Base-by-base conservation (phyloP, 2,888 invertebrate genomes). In the Pollenia angustigena region DNA sequence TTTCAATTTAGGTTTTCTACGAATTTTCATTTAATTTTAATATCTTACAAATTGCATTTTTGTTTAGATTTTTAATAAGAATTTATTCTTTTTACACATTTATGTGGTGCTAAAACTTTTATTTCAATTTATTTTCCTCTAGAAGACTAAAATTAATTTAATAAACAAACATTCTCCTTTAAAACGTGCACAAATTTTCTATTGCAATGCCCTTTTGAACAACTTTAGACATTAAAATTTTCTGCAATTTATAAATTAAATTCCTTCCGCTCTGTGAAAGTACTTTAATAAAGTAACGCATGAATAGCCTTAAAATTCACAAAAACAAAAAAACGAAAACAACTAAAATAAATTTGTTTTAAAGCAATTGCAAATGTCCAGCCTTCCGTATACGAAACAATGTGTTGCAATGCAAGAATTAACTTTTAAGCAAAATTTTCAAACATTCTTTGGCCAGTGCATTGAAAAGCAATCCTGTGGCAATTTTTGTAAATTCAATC, bases 401-500 rank as follows among this genome's bases (percentile, higher is more conserved):
- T 71, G 23, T 72, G 56, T 58, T 56, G 71, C 46, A 56, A 23
- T 42, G 56, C 56, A 56, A 72, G n/a, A 72, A 71, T 23, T 54
- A 72, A 72, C 14, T 72, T 56, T 56, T 72, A 23, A 72, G 56
- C 71, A 44, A 44, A 46, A 56, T 56, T 46, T 54, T 46, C n/a
- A 46, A 23, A 71, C 14, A 56, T 71, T 44, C 69, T 46, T 58
- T 44, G 56, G 71, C 42, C 56, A 14, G 44, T 44, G 14, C 46
- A 44, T 23, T 14, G 10, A 2, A 42, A 56, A 72, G 56, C 12
- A 42, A 46, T 72, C 50, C 46, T 72, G 71, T 56, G 71, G 71
- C 56, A 56, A 46, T 14, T 56, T 72, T 71, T 69, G 16, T 52
- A 40, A 52, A n/a, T 46, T 40, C 11, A 23, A 69, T n/a, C 40